Evolutionary conservation across 2,113 vertebrate genomes (phyloP).

Genomic region (Myotis yumanensis): DNA sequence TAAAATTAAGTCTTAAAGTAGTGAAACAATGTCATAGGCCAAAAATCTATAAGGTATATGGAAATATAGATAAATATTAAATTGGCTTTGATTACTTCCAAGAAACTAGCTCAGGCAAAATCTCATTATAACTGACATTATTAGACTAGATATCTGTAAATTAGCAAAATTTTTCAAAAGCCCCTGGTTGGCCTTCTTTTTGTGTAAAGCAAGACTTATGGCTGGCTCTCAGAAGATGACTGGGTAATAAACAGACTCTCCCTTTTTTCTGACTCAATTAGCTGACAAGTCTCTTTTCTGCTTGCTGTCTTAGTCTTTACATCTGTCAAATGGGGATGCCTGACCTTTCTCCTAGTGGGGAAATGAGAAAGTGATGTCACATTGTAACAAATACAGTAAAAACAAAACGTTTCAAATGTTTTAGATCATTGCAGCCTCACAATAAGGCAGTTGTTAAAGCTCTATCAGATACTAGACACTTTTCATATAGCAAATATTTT

Average conservation of each 20-base stretch:
- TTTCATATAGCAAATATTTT: not conserved
- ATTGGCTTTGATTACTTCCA: slow-evolving; percentile 41
- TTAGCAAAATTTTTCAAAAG: not conserved
- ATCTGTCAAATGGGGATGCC: not conserved
- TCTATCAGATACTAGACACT: not conserved
- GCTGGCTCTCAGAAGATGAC: not conserved
- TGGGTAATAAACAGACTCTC: not conserved
- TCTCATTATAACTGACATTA: not conserved
- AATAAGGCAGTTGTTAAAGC: not conserved
- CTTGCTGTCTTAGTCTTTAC: not conserved
- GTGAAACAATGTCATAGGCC: not conserved
- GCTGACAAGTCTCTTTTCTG: not conserved
- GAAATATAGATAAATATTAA: slow-evolving; percentile 23
- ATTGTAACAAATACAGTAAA: not conserved
- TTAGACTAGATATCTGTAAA: not conserved
- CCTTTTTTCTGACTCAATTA: not conserved
- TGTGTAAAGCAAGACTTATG: not conserved
- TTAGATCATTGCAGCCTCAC: not conserved
- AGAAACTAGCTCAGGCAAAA: not conserved
- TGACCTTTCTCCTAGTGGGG: not conserved
- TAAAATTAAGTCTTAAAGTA: slow-evolving; percentile 1
- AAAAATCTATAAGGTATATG: not conserved
- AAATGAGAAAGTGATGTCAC: not conserved
- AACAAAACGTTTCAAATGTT: not conserved
- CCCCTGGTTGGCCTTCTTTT: not conserved